Conservation (phyloP, 2,888 invertebrate genomes). For the Lasioglossum morio region DNA sequence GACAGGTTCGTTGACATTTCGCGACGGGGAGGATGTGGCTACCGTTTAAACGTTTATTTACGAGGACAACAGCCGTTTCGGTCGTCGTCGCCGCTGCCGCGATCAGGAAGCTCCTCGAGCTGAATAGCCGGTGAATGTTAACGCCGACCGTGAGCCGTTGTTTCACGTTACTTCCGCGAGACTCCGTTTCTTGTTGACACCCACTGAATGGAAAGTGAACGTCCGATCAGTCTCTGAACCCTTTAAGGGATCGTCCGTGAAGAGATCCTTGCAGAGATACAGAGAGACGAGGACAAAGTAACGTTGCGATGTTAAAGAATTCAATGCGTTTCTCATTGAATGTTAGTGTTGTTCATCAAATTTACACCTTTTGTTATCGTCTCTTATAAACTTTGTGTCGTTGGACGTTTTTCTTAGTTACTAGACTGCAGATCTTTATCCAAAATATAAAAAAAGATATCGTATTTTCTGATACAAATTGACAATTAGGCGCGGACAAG, state of each 20-base stretch:
- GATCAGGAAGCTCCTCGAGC: slow-evolving; percentile 18
- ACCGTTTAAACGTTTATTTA: slow-evolving; percentile 8
- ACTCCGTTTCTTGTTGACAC: background rate
- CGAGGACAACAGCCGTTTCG: slow-evolving; percentile 41
- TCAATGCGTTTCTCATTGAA: background rate
- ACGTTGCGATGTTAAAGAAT: background rate
- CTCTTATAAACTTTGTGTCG: background rate
- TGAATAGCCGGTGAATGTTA: slow-evolving; percentile 1
- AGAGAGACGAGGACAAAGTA: background rate
- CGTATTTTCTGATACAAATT: too few species aligned
- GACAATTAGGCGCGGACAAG: background rate
- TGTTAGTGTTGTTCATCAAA: background rate
- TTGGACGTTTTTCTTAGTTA: background rate
- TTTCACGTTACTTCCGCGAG: background rate
- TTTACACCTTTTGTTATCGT: background rate
- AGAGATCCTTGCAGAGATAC: background rate
- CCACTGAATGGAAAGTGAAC: slow-evolving; percentile 1
- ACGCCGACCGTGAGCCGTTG: slow-evolving; percentile 21
- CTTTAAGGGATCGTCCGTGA: background rate
- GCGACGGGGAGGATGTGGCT: slow-evolving; percentile 15
- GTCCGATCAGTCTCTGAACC: background rate
- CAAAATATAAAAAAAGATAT: background rate
- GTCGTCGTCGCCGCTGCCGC: slow-evolving; percentile 7
- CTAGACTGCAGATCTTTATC: background rate
- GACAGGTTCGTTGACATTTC: slow-evolving; percentile 60